A percentile compares a stretch with the other conserved stretches of the same genome.
Conservation (phyloP, 2,888 invertebrate species). For the Druceiella hillmani region DNA sequence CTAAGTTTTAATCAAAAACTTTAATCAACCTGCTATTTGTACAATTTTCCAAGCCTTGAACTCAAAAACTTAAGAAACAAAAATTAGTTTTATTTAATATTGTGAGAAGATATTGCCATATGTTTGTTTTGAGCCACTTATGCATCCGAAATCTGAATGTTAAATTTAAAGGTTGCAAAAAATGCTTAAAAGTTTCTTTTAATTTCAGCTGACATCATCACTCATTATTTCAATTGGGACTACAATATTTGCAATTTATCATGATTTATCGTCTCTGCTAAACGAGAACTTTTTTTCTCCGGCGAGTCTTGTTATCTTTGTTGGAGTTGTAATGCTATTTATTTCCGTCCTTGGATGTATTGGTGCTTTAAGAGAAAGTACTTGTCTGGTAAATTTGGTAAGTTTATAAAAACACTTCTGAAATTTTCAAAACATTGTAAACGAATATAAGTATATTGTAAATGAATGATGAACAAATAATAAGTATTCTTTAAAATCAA, state of each 20-base stretch:
- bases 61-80: no score
- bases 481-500: not conserved
- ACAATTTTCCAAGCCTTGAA: no score
- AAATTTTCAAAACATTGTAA: not conserved
- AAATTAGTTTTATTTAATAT: no score
- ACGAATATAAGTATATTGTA: slow-evolving; percentile 1
- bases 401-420: slow-evolving; percentile 32
- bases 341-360: slow-evolving; percentile 89
- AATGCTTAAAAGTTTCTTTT: no score
- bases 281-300: slow-evolving; percentile 74
- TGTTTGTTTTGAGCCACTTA: no score
- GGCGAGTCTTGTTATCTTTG: slow-evolving; percentile 75
- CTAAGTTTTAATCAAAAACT: no score
- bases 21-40: no score
- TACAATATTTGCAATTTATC: slow-evolving; percentile 64
- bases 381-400: slow-evolving; percentile 77
- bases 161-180: slow-evolving; percentile 6
- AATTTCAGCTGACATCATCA: slow-evolving; percentile 64
- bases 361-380: slow-evolving; percentile 84
- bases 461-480: not conserved
- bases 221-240: slow-evolving; percentile 68
- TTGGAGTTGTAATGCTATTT: slow-evolving; percentile 77
- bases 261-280: slow-evolving; percentile 71
- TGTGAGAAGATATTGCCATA: no score
- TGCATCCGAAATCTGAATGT: no score